Evolutionary conservation across 2,888 invertebrate species (phyloP).

Genomic region (Aricia artaxerxes): DNA sequence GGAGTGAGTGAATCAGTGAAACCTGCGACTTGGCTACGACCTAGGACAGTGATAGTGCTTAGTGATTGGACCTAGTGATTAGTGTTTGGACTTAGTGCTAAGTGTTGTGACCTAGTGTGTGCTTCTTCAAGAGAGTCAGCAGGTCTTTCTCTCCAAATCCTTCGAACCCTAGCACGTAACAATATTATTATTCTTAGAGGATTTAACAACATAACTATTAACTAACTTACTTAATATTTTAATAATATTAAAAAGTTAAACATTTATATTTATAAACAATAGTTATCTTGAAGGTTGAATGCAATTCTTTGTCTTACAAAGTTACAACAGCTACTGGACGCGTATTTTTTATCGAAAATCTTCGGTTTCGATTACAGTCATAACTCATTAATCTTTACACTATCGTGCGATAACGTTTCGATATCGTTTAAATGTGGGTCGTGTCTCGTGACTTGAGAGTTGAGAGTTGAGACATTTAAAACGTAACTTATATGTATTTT

Average conservation of each 20-base stretch:
- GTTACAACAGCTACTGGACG: neutral
- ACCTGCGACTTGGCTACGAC: too few species aligned
- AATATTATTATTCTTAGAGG: too few species aligned
- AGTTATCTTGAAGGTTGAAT: neutral
- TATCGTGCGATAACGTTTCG: constrained; percentile 9
- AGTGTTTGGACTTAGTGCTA: too few species aligned
- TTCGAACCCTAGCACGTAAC: too few species aligned
- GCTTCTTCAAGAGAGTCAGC: too few species aligned
- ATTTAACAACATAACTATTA: neutral
- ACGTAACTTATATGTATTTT: neutral
- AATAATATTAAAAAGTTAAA: neutral
- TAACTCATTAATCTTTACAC: neutral
- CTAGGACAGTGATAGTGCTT: too few species aligned
- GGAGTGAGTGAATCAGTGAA: too few species aligned
- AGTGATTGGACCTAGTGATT: too few species aligned
- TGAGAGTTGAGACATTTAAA: neutral
- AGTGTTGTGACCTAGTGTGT: too few species aligned
- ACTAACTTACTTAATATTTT: neutral
- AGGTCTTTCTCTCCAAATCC: too few species aligned
- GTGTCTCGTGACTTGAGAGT: neutral
- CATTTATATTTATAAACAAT: neutral
- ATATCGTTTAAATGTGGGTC: neutral
- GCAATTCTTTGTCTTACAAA: neutral
- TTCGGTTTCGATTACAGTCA: neutral
- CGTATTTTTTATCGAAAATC: constrained; percentile 7